Evolutionary conservation across 2,888 invertebrate species (phyloP).

Genomic region (Oxytorus armatus): DNA sequence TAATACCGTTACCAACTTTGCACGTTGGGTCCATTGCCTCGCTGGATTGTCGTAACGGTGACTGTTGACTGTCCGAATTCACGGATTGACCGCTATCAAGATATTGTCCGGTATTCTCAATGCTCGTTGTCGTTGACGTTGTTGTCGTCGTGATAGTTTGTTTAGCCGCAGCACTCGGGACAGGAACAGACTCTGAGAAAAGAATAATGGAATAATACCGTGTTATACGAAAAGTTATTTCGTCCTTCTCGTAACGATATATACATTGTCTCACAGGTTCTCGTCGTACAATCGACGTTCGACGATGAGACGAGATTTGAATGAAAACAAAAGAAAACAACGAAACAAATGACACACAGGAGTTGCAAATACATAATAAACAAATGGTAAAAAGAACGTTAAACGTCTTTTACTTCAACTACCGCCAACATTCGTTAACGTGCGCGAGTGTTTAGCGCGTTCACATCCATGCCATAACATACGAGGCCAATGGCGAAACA

Average conservation of each 20-base stretch:
- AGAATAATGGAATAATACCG: slow-evolving; percentile 5
- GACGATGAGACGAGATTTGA: background rate
- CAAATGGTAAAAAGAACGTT: background rate
- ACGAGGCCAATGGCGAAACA: background rate
- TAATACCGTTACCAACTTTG: slow-evolving; percentile 81
- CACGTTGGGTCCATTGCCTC: slow-evolving; percentile 76
- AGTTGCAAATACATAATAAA: slow-evolving; percentile 3
- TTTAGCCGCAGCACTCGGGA: slow-evolving; percentile 67
- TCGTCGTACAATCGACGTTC: background rate
- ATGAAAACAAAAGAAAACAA: background rate
- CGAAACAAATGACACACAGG: slow-evolving; percentile 18
- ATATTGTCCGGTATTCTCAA: slow-evolving; percentile 76
- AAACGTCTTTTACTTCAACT: background rate
- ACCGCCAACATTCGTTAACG: slow-evolving; percentile 3
- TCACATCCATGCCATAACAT: slow-evolving; percentile 23
- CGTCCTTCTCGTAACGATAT: background rate
- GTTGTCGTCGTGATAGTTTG: slow-evolving; percentile 65
- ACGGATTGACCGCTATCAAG: slow-evolving; percentile 75
- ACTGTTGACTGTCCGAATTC: slow-evolving; percentile 77
- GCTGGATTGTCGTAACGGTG: slow-evolving; percentile 73
- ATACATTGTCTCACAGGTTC: background rate
- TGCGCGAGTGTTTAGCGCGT: slow-evolving; percentile 7
- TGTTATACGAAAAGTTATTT: background rate
- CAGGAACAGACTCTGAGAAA: slow-evolving; percentile 72
- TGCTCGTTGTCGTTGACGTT: slow-evolving; percentile 55